Evolutionary conservation across 2,113 vertebrate genomes (phyloP).

Genomic region (Cercocebus atys): DNA sequence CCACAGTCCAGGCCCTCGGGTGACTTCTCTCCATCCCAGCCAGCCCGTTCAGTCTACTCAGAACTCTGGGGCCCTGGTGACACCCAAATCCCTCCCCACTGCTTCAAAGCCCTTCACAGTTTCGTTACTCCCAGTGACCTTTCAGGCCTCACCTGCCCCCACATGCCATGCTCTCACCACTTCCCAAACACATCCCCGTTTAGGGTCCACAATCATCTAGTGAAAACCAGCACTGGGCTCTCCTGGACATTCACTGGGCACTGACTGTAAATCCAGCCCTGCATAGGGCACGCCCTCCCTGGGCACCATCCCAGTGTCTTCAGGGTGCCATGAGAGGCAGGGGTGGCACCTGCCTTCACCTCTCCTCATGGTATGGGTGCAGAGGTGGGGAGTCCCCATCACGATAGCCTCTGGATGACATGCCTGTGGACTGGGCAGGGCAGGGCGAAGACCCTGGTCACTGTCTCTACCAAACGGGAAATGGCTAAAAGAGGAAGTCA

Average conservation of each 20-base stretch:
- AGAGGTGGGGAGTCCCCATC: neutral
- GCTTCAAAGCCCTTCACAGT: neutral
- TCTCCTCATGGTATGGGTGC: neutral
- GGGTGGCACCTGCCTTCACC: neutral
- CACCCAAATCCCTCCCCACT: neutral
- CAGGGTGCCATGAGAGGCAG: neutral
- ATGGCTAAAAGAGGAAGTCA: constrained; percentile 54
- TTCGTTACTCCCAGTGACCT: neutral
- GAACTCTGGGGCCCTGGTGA: neutral
- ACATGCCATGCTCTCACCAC: neutral
- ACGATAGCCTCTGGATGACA: neutral
- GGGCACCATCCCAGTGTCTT: neutral
- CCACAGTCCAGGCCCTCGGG: neutral
- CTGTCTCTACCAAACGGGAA: constrained; percentile 24
- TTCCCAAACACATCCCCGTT: neutral
- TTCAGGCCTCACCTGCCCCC: neutral
- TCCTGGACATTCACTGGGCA: neutral
- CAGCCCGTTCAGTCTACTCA: neutral
- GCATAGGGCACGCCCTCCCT: neutral
- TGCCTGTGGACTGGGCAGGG: neutral
- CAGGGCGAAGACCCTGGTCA: neutral
- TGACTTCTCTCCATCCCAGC: neutral
- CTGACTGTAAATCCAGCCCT: neutral
- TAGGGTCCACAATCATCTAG: neutral
- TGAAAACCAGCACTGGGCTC: neutral